phyloP scores from a whole-genome alignment of 2,113 vertebrate species.

The Perca fluviatilis region DNA sequence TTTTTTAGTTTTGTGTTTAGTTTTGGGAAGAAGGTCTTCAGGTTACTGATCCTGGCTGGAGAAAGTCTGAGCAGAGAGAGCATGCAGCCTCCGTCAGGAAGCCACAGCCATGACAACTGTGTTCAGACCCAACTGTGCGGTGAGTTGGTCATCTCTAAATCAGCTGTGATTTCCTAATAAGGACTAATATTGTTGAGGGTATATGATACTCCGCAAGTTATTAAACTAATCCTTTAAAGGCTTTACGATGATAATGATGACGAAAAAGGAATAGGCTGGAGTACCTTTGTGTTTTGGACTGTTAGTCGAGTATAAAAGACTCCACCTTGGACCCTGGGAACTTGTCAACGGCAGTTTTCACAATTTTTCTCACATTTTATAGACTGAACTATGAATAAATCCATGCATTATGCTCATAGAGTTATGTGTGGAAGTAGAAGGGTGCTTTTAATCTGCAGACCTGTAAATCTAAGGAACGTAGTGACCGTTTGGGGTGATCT shows the following conservation, averaged over 20 bases:
- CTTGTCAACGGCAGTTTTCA: background rate
- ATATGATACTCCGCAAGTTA: background rate
- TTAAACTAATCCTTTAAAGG: too few relatives aligned
- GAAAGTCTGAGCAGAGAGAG: background rate
- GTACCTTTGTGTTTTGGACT: background rate
- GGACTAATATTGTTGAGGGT: too few relatives aligned
- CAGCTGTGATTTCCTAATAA: background rate
- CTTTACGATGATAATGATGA: too few relatives aligned
- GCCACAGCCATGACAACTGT: conserved; percentile 69
- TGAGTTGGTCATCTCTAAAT: conserved; percentile 47
- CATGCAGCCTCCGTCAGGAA: conserved; percentile 73
- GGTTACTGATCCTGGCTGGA: background rate
- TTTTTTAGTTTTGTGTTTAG: conserved; percentile 10
- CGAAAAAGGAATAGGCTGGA: background rate
- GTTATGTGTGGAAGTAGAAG: background rate
- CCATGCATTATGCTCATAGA: background rate
- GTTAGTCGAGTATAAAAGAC: background rate
- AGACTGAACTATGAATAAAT: background rate
- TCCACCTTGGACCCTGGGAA: background rate
- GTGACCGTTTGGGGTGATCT: background rate
- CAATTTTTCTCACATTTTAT: background rate
- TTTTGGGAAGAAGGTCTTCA: background rate
- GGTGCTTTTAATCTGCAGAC: background rate
- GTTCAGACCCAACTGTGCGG: conserved; percentile 72
- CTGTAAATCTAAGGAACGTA: background rate